Base-by-base conservation (phyloP, 2,113 vertebrate genomes). In the Myrmophylax atrothorax region DNA sequence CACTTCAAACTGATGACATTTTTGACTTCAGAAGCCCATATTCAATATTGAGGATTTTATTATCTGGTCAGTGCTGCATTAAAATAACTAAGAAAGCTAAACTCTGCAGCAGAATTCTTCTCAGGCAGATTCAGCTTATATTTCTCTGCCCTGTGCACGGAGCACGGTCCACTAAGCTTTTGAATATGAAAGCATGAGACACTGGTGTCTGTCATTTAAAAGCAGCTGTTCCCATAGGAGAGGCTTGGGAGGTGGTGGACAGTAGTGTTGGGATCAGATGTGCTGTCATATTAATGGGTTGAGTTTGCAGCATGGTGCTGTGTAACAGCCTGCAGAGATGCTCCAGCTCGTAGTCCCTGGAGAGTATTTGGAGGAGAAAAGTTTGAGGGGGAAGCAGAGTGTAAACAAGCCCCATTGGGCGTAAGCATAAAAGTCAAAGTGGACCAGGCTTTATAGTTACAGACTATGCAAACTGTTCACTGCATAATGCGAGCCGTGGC, bases 271-370 rank as follows among this genome's bases (percentile, higher is more conserved):
- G 94, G 95, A 97, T 97, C 95, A 97, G 97, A 96, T 98, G 97
- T 98, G 98, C 98, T 87, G 69, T 89, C 58, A 91, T 59, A 76
- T 96, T 98, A 98, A 98, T 98, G 96, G 93, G 92, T 91, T 96
- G 96, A 97, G 98, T 98, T 98, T 98, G 95, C 94, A 93, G 87
- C 91, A 60, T 63, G 89, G 81, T 88, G 84, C 95, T 94, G 91
- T 20, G 26, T 82, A 96, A 95, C 93, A 94, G 92, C 89, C 82
- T 88, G 90, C 20, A 53, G 96, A 95, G 95, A 96, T 95, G 73
- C 92, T 96, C 78, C 74, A 81, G 84, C 35, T 87, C 35, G 7
- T 4, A 19, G 33, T 94, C 95, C 56, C 93, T 53, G 18, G 74
- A 80, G 94, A 90, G 17, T 64, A 58, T 80, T 77, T 62, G 83